Evolutionary conservation across 2,797 vertebrate genomes (phyloP), one percentile per base, ranked within the genome.

Genomic region (Anas georgica): DNA sequence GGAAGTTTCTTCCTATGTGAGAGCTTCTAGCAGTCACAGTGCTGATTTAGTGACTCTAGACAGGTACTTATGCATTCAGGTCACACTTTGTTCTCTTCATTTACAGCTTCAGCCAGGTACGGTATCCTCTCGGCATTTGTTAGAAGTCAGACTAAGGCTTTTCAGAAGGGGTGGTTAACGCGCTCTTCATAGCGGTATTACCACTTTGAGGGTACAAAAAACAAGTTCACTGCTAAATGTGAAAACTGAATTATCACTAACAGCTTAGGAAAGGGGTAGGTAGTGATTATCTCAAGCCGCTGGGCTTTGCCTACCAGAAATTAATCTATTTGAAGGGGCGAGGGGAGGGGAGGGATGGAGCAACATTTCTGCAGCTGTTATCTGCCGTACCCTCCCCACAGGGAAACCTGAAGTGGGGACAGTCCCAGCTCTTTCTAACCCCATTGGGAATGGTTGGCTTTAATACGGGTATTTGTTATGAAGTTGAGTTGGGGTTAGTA

Each of bases 81-180:
- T 94, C 94, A 95, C 10, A 18, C 66, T 96, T 91, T 35, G 10
- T 90, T 88, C 92, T 91, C 45, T 93, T 92, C 86, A 60, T 81
- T 96, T 93, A 89, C 35, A 64, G 43, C 67, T 94, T 91, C 80
- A 88, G 13, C 86, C 89, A 95, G 83, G 70, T 79, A 69, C 6
- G 58, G 62, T 46, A 37, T 90, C 83, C 48, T 93, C 55, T 77
- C 56, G n/a, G 45, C 69, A n/a, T 55, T 83, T 67, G 80, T 83
- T 83, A 83, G 55, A 95, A 95, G 39, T 74, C 90, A 95, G 59
- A 52, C 72, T 80, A 48, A 74, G 46, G 43, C 68, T 93, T 93
- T 45, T 72, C 74, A 29, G 64, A 56, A 92, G 33, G n/a, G 9
- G 11, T 56, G 21, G 23, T 41, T 63, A 43, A 82, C 89, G 54